Evolutionary conservation across 2,113 vertebrate genomes (phyloP).

Genomic region (Sander vitreus): DNA sequence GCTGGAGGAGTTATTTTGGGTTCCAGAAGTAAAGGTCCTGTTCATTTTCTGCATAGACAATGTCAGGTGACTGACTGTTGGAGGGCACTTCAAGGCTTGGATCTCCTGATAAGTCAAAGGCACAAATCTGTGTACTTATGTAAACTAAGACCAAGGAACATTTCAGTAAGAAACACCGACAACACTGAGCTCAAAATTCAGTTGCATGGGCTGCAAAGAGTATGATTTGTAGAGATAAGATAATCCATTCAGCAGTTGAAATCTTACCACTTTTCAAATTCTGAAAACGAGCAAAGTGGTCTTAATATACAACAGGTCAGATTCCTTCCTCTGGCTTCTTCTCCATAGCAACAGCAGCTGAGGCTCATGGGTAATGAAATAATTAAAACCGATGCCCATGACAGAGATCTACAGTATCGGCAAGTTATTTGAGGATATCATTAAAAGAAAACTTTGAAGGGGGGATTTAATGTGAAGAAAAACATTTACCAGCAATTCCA

Average conservation of each 20-base stretch:
- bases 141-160: background rate
- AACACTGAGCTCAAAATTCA: background rate
- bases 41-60: background rate
- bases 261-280: background rate
- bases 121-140: background rate
- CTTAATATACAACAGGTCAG: background rate
- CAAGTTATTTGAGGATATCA: background rate
- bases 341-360: slow-evolving; percentile 1
- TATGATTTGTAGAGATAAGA: no score
- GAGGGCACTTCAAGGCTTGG: no score
- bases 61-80: no score
- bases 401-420: background rate
- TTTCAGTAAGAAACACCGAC: background rate
- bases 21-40: background rate
- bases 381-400: background rate
- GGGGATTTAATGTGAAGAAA: background rate
- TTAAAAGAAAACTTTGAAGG: background rate
- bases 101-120: no score
- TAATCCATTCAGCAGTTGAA: background rate
- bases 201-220: background rate
- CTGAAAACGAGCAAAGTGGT: background rate
- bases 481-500: background rate
- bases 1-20: background rate
- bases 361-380: slow-evolving; percentile 1
- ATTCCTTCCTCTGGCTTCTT: background rate